Percentiles rank a stretch among this genome's conserved stretches.
These are phyloP conservation scores for Lochmaea capreae DNA, from an alignment of 2,888 invertebrate species.

Conservation along the genomic window DNA sequence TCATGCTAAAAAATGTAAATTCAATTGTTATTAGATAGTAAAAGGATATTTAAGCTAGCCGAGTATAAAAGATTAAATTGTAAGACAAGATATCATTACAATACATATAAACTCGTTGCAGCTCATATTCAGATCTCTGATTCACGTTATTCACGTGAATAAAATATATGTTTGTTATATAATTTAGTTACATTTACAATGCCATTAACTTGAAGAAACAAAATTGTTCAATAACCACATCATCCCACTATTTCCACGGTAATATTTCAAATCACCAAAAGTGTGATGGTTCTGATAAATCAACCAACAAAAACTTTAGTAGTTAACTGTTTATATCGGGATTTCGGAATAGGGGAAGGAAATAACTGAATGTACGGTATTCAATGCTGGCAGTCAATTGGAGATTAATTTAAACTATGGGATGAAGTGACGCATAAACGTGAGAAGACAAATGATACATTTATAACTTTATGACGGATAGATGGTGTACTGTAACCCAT, in stretches of 20 bases:
- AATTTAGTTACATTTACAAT: too few species aligned
- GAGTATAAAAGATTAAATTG: too few species aligned
- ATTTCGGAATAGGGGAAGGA: background rate
- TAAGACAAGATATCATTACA: too few species aligned
- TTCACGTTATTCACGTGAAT: too few species aligned
- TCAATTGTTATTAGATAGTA: too few species aligned
- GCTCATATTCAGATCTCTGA: too few species aligned
- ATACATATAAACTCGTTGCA: too few species aligned
- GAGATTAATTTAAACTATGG: background rate
- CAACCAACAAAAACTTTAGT: background rate
- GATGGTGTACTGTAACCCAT: background rate
- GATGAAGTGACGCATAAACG: background rate
- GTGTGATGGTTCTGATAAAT: background rate
- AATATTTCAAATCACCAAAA: background rate
- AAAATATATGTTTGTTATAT: too few species aligned
- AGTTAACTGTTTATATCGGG: background rate
- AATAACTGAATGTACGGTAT: background rate
- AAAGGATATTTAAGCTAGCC: too few species aligned
- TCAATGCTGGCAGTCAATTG: conserved; percentile 4
- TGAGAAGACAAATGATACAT: conserved; percentile 4
- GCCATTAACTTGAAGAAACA: background rate
- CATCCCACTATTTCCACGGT: background rate
- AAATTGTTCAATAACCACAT: background rate
- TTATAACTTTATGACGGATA: background rate
- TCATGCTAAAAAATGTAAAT: too few species aligned